These are phyloP conservation scores for Parthenolecanium corni DNA, from an alignment of 2,888 invertebrate genomes.

Conservation along the genomic window DNA sequence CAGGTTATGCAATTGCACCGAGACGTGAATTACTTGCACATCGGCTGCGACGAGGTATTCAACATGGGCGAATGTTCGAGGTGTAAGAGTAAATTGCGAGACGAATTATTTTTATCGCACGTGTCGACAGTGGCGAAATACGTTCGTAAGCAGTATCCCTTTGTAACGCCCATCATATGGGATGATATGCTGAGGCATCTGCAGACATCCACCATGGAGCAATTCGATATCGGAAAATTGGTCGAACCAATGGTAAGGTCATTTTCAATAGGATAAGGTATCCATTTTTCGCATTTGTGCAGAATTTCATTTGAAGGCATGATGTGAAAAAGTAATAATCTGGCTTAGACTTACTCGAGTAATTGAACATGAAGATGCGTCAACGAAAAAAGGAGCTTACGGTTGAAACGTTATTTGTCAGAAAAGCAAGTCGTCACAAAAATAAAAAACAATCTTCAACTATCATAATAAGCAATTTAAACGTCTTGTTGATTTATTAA, in stretches of 20 bases:
- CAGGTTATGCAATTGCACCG: constrained; percentile 39
- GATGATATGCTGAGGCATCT: constrained; percentile 66
- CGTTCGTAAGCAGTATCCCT: constrained; percentile 48
- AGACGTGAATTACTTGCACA: constrained; percentile 47
- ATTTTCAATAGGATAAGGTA: too few relatives aligned
- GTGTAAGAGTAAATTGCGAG: constrained; percentile 45
- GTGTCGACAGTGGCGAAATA: constrained; percentile 49
- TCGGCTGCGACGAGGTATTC: constrained; percentile 63
- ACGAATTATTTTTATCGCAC: constrained; percentile 52
- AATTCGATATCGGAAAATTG: constrained; percentile 50
- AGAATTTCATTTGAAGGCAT: background rate
- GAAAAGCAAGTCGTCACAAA: too few relatives aligned
- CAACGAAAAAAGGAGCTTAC: too few relatives aligned
- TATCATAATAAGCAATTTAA: too few relatives aligned
- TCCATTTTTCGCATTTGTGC: background rate
- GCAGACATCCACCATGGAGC: constrained; percentile 47
- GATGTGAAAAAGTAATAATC: too few relatives aligned
- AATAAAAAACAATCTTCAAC: too few relatives aligned
- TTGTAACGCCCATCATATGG: constrained; percentile 58
- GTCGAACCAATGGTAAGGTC: constrained; percentile 57
- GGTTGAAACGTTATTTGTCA: too few relatives aligned
- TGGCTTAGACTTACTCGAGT: too few relatives aligned
- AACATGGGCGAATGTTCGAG: constrained; percentile 55
- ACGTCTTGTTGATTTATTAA: too few relatives aligned
- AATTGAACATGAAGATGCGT: too few relatives aligned